phyloP scores from a whole-genome alignment of 1,140 invertebrate species.

The Pteromalus puparum region DNA sequence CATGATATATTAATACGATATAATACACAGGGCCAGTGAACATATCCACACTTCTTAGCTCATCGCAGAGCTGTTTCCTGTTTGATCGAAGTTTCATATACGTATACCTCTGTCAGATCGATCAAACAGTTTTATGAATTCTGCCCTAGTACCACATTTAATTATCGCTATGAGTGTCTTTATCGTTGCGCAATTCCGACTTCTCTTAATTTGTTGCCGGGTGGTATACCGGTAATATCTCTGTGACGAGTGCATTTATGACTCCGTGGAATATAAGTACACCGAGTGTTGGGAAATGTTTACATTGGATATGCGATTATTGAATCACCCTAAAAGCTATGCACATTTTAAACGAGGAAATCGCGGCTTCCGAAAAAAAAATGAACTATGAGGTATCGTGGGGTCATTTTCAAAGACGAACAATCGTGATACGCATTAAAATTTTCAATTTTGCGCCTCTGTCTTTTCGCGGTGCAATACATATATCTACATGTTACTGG shows the following conservation, averaged over 20 bases:
- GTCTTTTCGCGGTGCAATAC: background rate
- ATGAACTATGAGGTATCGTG: background rate
- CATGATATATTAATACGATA: background rate
- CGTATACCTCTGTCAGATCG: background rate
- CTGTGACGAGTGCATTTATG: no score
- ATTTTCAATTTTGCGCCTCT: background rate
- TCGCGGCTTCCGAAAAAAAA: background rate
- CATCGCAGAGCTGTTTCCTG: background rate
- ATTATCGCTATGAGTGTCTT: background rate
- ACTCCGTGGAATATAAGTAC: no score
- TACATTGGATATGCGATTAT: no score
- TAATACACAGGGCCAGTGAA: background rate
- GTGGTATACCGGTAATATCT: no score
- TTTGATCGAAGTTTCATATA: conserved; percentile 15
- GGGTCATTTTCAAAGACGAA: background rate
- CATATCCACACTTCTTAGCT: background rate
- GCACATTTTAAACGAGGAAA: background rate
- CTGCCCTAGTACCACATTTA: background rate
- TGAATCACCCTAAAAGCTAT: background rate
- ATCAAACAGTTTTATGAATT: conserved; percentile 18
- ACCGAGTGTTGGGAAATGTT: no score
- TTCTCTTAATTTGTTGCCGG: no score
- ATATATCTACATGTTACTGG: conserved; percentile 10
- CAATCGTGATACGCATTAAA: no score
- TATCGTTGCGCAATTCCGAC: background rate